Conservation (phyloP, 2,888 invertebrate genomes). For the Rapana venosa region DNA sequence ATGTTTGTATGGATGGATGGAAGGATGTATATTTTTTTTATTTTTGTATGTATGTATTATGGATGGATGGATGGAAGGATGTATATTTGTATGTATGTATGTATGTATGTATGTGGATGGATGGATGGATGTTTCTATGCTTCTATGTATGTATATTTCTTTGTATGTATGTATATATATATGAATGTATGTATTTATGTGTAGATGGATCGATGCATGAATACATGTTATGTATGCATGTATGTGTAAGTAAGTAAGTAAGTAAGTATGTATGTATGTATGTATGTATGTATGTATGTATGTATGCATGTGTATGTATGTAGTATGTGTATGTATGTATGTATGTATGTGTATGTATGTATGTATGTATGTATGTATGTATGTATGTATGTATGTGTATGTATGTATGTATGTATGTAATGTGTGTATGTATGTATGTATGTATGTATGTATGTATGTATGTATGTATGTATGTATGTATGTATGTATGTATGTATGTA, state of each 20-base stretch:
- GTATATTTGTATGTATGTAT: background rate
- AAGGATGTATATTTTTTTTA: background rate
- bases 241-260: no score
- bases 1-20: background rate
- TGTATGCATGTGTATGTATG: background rate
- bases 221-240: background rate
- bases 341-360: background rate
- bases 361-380: background rate
- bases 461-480: background rate
- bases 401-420: background rate
- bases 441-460: background rate
- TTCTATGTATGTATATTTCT: no score
- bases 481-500: background rate
- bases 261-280: no score
- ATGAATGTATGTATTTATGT: background rate
- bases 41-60: background rate
- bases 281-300: background rate
- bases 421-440: background rate
- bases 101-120: background rate
- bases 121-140: background rate
- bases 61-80: no score
- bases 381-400: background rate
- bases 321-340: no score
- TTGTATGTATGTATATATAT: background rate
- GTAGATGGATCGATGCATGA: background rate